These are phyloP conservation scores for Stomatorhinus walkeri DNA, from an alignment of 2,797 vertebrate genomes.

Conservation along the genomic window DNA sequence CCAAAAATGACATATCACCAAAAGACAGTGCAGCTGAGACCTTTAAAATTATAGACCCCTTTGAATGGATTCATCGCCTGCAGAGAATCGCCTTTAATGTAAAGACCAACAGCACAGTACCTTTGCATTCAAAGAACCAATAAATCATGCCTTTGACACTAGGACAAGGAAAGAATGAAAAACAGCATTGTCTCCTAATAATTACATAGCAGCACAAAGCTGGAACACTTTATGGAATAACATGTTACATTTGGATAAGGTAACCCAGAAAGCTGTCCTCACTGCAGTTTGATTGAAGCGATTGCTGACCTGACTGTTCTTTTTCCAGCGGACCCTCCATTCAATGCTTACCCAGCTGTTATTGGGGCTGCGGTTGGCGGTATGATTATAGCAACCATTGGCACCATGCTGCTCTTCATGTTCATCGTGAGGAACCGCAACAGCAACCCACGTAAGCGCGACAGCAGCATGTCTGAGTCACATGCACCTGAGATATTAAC, in stretches of 20 bases:
- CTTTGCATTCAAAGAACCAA: constrained; percentile 12
- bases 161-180: neutral
- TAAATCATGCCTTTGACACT: constrained; percentile 2
- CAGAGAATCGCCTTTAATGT: neutral
- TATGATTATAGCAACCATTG: constrained; percentile 68
- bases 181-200: neutral
- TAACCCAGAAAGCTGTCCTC: constrained; percentile 39
- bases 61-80: neutral
- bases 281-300: constrained; percentile 34
- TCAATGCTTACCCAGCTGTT: constrained; percentile 72
- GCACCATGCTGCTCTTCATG: constrained; percentile 64
- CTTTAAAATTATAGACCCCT: neutral
- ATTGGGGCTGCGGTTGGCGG: constrained; percentile 72
- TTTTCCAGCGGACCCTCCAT: constrained; percentile 73
- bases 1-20: neutral
- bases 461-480: neutral
- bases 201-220: constrained; percentile 10
- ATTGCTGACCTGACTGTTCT: neutral
- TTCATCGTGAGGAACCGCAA: constrained; percentile 70
- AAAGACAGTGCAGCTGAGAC: neutral
- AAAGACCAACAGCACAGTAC: neutral
- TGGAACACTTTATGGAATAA: neutral
- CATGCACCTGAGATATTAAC: neutral
- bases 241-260: neutral
- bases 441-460: constrained; percentile 70